These are phyloP conservation scores for Catostomus latipinnis DNA, from an alignment of 2,797 vertebrate species.

Conservation along the genomic window DNA sequence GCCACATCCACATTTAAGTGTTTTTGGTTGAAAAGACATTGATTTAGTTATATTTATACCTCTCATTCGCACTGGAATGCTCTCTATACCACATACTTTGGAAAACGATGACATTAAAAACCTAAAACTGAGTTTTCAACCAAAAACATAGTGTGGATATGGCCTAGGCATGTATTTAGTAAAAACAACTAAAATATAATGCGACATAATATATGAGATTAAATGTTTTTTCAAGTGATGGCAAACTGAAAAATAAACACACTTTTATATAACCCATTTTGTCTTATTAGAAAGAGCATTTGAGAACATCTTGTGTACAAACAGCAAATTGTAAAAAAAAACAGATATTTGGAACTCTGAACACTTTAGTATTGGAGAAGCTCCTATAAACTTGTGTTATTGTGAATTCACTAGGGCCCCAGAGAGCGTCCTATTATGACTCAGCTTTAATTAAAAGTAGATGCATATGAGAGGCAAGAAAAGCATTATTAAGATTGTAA, in stretches of 20 bases:
- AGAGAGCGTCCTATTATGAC: conserved; percentile 26
- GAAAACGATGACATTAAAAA: too few species aligned
- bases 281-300: not conserved
- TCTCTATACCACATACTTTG: too few species aligned
- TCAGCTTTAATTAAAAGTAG: conserved; percentile 44
- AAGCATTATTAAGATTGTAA: conserved; percentile 24
- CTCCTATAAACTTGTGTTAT: not conserved
- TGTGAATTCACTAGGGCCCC: conserved; percentile 5
- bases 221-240: not conserved
- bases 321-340: not conserved
- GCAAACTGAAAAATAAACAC: not conserved
- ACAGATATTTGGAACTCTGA: not conserved
- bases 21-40: too few species aligned
- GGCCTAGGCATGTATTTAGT: too few species aligned
- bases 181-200: too few species aligned
- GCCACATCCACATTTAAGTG: too few species aligned
- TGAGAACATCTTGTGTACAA: not conserved
- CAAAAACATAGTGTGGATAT: too few species aligned
- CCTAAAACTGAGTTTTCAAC: too few species aligned
- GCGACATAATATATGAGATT: too few species aligned
- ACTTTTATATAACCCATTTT: not conserved
- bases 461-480: conserved; percentile 38
- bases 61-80: too few species aligned
- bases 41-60: too few species aligned
- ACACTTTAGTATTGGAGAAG: not conserved